Percentiles rank a stretch among this genome's conserved stretches.
phyloP scores from a whole-genome alignment of 2,888 invertebrate genomes.

The Lithosia quadra region DNA sequence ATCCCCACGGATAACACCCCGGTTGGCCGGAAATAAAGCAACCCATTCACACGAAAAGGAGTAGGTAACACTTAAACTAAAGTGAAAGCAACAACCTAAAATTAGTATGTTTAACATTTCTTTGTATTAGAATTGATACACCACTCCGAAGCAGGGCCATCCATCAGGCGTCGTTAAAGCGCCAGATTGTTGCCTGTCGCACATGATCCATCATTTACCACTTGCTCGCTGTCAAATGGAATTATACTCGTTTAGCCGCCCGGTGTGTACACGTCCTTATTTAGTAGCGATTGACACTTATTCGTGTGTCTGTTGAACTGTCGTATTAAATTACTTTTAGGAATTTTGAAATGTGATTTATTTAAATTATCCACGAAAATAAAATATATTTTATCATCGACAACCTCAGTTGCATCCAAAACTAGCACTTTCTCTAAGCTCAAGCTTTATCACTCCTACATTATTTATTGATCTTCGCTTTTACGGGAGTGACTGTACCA shows the following conservation, averaged over 20 bases:
- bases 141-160: constrained; percentile 39
- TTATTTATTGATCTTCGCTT: not conserved
- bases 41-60: not conserved
- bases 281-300: constrained; percentile 20
- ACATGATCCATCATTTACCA: constrained; percentile 52
- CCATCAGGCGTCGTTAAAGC: constrained; percentile 50
- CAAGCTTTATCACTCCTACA: too few relatives aligned
- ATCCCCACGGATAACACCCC: too few relatives aligned
- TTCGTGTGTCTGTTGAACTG: not conserved
- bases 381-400: too few relatives aligned
- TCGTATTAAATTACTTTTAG: not conserved
- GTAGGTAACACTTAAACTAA: not conserved
- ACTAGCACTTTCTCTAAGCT: too few relatives aligned
- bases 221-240: constrained; percentile 48
- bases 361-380: too few relatives aligned
- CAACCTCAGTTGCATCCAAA: too few relatives aligned
- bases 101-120: constrained; percentile 6
- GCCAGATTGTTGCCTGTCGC: constrained; percentile 32
- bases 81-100: constrained; percentile 16
- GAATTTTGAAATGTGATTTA: not conserved
- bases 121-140: constrained; percentile 14
- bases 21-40: not conserved
- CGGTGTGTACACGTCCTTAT: constrained; percentile 44
- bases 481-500: not conserved
- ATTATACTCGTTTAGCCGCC: constrained; percentile 36